Evolutionary conservation across 2,888 invertebrate species (phyloP).

Genomic region (Galeopsomyia nigrocyanea): DNA sequence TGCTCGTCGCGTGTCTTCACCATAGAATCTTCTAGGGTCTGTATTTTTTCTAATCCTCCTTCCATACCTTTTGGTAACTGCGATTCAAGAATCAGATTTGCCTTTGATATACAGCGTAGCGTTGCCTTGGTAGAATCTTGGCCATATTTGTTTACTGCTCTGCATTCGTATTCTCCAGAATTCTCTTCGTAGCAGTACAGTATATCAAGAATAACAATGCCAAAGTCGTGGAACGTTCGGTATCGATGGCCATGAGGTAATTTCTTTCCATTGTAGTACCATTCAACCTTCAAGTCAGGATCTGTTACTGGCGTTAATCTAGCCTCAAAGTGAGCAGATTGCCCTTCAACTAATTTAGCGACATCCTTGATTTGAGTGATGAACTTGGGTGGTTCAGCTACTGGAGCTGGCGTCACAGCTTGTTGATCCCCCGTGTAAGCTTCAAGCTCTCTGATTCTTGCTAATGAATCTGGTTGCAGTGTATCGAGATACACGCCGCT

Average conservation of each 20-base stretch:
- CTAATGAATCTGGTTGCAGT: conserved; percentile 91
- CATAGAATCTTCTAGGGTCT: conserved; percentile 87
- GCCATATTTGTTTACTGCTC: conserved; percentile 93
- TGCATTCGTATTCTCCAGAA: conserved; percentile 93
- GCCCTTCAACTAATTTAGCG: conserved; percentile 91
- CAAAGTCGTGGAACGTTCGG: conserved; percentile 97
- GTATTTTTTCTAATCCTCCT: conserved; percentile 93
- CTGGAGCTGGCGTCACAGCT: conserved; percentile 75
- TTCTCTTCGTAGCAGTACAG: conserved; percentile 97
- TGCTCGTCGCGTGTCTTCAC: conserved; percentile 82
- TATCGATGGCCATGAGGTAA: conserved; percentile 95
- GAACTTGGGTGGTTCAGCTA: conserved; percentile 89
- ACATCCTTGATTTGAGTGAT: conserved; percentile 89
- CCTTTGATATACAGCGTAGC: conserved; percentile 87
- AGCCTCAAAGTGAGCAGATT: conserved; percentile 94
- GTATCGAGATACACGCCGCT: conserved; percentile 91
- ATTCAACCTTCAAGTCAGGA: conserved; percentile 93
- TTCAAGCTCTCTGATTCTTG: conserved; percentile 89
- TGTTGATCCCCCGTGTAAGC: conserved; percentile 74
- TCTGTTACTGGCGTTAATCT: conserved; percentile 94
- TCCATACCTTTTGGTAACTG: conserved; percentile 96
- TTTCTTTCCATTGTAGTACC: conserved; percentile 95
- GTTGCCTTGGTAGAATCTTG: conserved; percentile 88
- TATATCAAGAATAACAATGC: conserved; percentile 95
- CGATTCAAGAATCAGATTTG: conserved; percentile 81